A percentile compares a stretch with the other conserved stretches of the same genome.
Evolutionary conservation across 2,888 invertebrate genomes (phyloP).

Genomic region (Noctuana brunneofusca): DNA sequence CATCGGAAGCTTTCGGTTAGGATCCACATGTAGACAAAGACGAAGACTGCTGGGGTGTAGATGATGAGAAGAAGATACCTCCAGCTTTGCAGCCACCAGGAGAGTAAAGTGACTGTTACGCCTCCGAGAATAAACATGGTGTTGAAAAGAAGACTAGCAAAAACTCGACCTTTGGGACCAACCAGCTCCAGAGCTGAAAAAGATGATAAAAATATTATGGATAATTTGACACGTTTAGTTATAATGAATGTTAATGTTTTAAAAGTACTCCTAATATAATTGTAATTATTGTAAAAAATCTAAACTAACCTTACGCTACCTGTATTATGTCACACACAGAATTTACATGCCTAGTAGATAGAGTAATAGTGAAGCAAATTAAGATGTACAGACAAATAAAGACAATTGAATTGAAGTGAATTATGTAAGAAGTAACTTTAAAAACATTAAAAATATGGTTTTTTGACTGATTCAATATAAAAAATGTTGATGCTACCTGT

Average conservation of each 20-base stretch:
- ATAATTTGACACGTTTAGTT: background rate
- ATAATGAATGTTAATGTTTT: background rate
- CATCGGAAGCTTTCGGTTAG: slow-evolving; percentile 74
- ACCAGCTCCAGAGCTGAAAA: slow-evolving; percentile 71
- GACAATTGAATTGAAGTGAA: background rate
- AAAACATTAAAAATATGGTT: background rate
- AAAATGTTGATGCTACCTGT: too few species aligned
- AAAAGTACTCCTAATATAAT: too few species aligned
- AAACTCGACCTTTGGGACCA: slow-evolving; percentile 75
- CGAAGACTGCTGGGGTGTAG: slow-evolving; percentile 70
- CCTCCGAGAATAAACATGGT: slow-evolving; percentile 78
- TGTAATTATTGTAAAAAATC: too few species aligned
- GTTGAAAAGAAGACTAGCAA: slow-evolving; percentile 74
- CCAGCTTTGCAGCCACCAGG: slow-evolving; percentile 77
- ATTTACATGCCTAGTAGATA: background rate
- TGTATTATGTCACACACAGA: background rate
- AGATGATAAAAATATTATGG: background rate
- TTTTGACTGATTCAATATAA: too few species aligned
- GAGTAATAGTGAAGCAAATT: background rate
- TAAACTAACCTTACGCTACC: background rate
- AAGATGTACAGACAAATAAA: background rate
- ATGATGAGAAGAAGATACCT: slow-evolving; percentile 71
- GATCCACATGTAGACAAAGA: slow-evolving; percentile 69
- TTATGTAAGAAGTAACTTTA: background rate
- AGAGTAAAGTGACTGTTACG: slow-evolving; percentile 68